Conservation (phyloP, 2,797 vertebrate species). For the Enteromius thamalakanensis region DNA sequence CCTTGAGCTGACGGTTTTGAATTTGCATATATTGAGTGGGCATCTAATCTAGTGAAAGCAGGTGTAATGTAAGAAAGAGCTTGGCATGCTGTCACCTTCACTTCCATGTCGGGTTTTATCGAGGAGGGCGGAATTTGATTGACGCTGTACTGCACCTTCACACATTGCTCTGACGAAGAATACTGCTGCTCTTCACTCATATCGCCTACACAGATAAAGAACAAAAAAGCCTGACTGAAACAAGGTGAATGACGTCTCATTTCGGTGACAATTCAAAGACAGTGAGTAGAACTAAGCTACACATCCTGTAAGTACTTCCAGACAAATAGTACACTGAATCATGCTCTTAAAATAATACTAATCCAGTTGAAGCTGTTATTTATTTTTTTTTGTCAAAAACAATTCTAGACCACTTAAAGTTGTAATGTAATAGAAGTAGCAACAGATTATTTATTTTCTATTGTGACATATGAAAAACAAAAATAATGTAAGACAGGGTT, state of each 20-base stretch:
- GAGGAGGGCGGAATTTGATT: slow-evolving; percentile 76
- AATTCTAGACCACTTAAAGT: not conserved
- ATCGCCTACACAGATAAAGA: slow-evolving; percentile 18
- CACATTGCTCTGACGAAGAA: slow-evolving; percentile 65
- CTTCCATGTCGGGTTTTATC: slow-evolving; percentile 76
- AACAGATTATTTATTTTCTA: not conserved
- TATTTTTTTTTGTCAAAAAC: not conserved
- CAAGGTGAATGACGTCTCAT: slow-evolving; percentile 6
- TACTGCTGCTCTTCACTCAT: slow-evolving; percentile 57
- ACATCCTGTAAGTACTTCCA: not conserved
- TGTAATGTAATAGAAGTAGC: not conserved
- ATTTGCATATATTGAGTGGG: slow-evolving; percentile 31
- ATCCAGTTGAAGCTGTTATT: not conserved
- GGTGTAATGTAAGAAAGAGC: slow-evolving; percentile 67
- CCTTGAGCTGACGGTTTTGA: slow-evolving; percentile 15
- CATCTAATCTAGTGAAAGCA: slow-evolving; percentile 35
- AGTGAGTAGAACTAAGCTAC: not conserved
- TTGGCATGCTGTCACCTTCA: slow-evolving; percentile 77
- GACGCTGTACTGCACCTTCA: slow-evolving; percentile 68
- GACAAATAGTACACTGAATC: not conserved
- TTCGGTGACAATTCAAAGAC: slow-evolving; percentile 3
- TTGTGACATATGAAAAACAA: not conserved
- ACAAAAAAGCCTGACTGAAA: slow-evolving; percentile 14
- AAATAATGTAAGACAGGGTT: too few relatives aligned
- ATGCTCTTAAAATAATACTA: not conserved